phyloP scores from a whole-genome alignment of 2,113 vertebrate genomes.

The Amphiprion percula region DNA sequence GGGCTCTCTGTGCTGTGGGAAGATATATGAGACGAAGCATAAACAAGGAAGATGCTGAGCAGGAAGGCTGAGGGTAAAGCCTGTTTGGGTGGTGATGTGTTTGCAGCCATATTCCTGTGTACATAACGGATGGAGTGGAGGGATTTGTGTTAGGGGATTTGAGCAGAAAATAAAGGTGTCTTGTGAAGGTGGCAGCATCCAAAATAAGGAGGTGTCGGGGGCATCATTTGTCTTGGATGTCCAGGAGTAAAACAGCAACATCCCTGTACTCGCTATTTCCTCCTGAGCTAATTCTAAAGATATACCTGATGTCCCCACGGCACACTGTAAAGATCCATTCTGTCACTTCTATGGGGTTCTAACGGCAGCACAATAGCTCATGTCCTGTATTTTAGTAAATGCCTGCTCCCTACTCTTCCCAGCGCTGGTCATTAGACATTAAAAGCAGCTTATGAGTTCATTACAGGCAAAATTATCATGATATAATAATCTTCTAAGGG shows the following conservation, averaged over 20 bases:
- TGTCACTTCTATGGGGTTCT: constrained; percentile 12
- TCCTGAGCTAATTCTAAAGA: constrained; percentile 34
- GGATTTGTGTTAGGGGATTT: constrained; percentile 34
- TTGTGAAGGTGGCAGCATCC: constrained; percentile 15
- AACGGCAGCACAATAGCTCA: constrained; percentile 29
- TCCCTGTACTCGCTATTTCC: constrained; percentile 9
- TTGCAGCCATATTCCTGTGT: constrained; percentile 8
- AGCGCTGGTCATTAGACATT: constrained; percentile 57
- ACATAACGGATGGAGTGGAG: constrained; percentile 4
- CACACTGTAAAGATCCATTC: neutral
- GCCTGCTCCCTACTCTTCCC: constrained; percentile 28
- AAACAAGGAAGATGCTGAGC: neutral
- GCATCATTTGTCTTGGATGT: constrained; percentile 23
- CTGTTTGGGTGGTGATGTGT: neutral
- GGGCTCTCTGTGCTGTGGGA: neutral
- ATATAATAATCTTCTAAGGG: constrained; percentile 62
- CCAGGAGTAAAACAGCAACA: constrained; percentile 34
- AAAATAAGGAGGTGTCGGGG: constrained; percentile 30
- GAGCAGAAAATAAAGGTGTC: constrained; percentile 11
- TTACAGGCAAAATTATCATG: constrained; percentile 66
- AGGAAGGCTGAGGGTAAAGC: constrained; percentile 8
- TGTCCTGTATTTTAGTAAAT: constrained; percentile 36
- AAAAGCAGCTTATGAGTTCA: constrained; percentile 66
- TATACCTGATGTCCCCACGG: constrained; percentile 9
- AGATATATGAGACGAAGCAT: neutral